phyloP scores from a whole-genome alignment of 1,140 invertebrate genomes.

The Drosophila teissieri region DNA sequence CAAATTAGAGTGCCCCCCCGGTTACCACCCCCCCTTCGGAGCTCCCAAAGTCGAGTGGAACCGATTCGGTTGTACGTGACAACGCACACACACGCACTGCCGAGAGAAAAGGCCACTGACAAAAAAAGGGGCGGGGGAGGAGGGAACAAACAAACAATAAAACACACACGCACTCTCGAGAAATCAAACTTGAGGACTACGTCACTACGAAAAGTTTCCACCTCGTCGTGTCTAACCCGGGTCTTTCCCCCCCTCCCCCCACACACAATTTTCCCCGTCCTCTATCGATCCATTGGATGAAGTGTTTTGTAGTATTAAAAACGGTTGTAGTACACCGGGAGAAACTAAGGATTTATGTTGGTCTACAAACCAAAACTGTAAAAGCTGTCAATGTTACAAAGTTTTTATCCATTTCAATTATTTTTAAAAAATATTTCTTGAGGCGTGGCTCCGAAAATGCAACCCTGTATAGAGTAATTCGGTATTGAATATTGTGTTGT shows the following conservation, averaged over 20 bases:
- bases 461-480: too few species aligned
- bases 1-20: conserved; percentile 1
- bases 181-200: conserved; percentile 7
- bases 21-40: not conserved
- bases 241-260: not conserved
- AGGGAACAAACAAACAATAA: not conserved
- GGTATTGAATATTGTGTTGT: too few species aligned
- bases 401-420: too few species aligned
- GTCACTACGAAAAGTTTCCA: conserved; percentile 21
- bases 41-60: conserved; percentile 2
- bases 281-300: conserved; percentile 3
- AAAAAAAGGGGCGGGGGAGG: too few species aligned
- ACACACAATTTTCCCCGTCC: not conserved
- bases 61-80: conserved; percentile 7
- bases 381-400: too few species aligned
- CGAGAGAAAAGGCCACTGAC: not conserved
- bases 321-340: not conserved
- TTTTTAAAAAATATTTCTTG: too few species aligned
- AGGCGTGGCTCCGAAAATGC: not conserved
- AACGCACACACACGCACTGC: conserved; percentile 5
- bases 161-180: not conserved
- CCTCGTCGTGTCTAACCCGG: not conserved
- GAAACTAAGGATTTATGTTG: not conserved
- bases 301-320: not conserved
- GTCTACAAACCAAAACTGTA: not conserved